Evolutionary conservation across 2,797 vertebrate genomes (phyloP), one percentile per base, ranked within the genome.

Genomic region (Neopelma chrysocephalum): DNA sequence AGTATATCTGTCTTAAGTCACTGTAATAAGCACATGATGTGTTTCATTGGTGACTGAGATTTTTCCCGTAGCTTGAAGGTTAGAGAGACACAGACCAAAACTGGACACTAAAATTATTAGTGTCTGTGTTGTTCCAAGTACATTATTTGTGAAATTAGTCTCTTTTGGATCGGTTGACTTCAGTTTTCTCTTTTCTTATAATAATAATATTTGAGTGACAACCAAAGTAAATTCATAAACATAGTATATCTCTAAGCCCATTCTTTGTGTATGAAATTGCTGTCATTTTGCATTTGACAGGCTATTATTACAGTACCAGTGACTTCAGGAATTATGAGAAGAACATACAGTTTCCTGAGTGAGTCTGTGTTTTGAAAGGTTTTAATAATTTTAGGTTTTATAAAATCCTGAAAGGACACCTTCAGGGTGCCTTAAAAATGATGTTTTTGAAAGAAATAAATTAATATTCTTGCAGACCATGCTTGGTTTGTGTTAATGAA

Each of bases 171-270:
- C 34, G 47, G 3, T 95, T 91, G 87, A 83, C 94, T 97, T 96
- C 71, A 84, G 54, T 93, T 97, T 96, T 97, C 64, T 95, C 69
- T 38, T 95, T 91, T 87, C 72, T 83, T 92, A 32, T 86, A 73
- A 73, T 96, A 96, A 95, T 96, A 96, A 96, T 95, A 84, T 95
- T 95, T 98, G 97, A 98, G 62, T 98, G 97, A 97, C 97, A 97
- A 79, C 92, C 69, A 36, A 81, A 96, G 61, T 97, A 98, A 97
- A 97, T 98, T 97, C 94, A 95, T 97, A 98, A 97, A 96, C 96
- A 93, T 61, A 91, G 95, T 96, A 94, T 97, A 97, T 96, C 96
- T 97, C 87, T 94, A 97, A 97, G 90, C 65, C 81, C 53, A 89
- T 96, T 96, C 96, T 97, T 97, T 90, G 29, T 96, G 95, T 97